Evolutionary conservation across 2,888 invertebrate species (phyloP).

Genomic region (Andrena trimmerana): DNA sequence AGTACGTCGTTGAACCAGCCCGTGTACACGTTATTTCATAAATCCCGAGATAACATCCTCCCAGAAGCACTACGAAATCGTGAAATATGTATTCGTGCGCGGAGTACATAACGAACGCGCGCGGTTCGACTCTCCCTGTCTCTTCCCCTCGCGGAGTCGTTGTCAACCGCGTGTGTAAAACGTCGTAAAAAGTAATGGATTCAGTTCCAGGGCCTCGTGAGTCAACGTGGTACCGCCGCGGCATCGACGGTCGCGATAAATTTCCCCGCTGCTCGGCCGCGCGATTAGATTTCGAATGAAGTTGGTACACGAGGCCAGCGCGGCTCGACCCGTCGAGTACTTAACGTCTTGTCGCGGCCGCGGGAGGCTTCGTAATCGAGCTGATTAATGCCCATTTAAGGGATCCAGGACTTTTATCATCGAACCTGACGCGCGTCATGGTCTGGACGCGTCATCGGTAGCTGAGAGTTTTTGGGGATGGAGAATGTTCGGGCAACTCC

Average conservation of each 20-base stretch:
- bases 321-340: constrained; percentile 40
- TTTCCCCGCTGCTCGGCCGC: constrained; percentile 43
- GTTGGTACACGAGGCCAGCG: constrained; percentile 49
- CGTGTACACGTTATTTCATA: constrained; percentile 46
- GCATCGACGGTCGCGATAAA: constrained; percentile 58
- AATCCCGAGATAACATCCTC: constrained; percentile 49
- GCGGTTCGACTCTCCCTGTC: not conserved
- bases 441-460: not conserved
- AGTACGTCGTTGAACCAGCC: constrained; percentile 32
- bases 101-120: constrained; percentile 26
- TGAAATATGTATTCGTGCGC: constrained; percentile 43
- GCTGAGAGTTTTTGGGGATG: not conserved
- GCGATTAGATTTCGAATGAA: constrained; percentile 64
- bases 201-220: constrained; percentile 29
- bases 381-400: constrained; percentile 58
- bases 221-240: constrained; percentile 17
- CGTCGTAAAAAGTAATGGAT: constrained; percentile 55
- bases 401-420: constrained; percentile 48
- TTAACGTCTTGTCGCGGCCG: constrained; percentile 64
- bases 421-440: not conserved
- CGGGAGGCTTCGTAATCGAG: constrained; percentile 54
- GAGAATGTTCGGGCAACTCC: not conserved
- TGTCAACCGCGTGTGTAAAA: constrained; percentile 26
- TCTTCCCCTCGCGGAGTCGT: constrained; percentile 6
- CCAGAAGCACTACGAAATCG: constrained; percentile 26